Evolutionary conservation across 2,797 vertebrate genomes (phyloP).

Genomic region (Acrossocheilus fasciatus): DNA sequence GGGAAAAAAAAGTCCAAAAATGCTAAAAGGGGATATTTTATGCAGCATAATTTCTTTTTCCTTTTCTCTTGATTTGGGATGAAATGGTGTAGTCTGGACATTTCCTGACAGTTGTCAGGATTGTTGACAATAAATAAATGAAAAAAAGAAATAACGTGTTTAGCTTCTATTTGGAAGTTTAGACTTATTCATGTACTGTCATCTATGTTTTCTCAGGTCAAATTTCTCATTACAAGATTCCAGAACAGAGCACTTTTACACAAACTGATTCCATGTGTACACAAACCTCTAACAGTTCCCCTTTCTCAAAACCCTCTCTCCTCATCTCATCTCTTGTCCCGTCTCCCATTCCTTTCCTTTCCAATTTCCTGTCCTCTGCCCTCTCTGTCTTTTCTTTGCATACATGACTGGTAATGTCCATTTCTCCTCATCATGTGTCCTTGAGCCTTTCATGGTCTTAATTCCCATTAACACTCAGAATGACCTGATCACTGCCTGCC

Average conservation of each 20-base stretch:
- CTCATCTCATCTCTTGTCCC: slow-evolving; percentile 10
- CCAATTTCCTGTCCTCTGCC: slow-evolving; percentile 1
- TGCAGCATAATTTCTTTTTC: not conserved
- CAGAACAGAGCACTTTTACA: not conserved
- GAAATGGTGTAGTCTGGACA: not conserved
- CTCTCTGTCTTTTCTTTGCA: slow-evolving; percentile 34
- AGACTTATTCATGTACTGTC: not conserved
- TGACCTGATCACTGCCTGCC: slow-evolving; percentile 35
- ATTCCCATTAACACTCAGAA: slow-evolving; percentile 40
- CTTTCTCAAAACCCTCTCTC: not conserved
- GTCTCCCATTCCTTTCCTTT: slow-evolving; percentile 11
- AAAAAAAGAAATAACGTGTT: not conserved
- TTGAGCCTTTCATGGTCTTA: slow-evolving; percentile 34
- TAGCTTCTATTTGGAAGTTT: not conserved
- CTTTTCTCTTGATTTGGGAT: not conserved
- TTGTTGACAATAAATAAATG: not conserved
- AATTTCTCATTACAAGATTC: slow-evolving; percentile 10
- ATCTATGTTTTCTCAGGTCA: not conserved
- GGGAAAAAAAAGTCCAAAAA: no score
- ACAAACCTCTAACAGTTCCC: not conserved
- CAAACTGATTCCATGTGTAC: not conserved
- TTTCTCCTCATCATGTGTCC: slow-evolving; percentile 41
- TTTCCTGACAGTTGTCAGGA: not conserved
- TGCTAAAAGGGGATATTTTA: not conserved
- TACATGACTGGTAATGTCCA: slow-evolving; percentile 43